Conservation (phyloP, 2,888 invertebrate species). For the Pyrochroa serraticornis region DNA sequence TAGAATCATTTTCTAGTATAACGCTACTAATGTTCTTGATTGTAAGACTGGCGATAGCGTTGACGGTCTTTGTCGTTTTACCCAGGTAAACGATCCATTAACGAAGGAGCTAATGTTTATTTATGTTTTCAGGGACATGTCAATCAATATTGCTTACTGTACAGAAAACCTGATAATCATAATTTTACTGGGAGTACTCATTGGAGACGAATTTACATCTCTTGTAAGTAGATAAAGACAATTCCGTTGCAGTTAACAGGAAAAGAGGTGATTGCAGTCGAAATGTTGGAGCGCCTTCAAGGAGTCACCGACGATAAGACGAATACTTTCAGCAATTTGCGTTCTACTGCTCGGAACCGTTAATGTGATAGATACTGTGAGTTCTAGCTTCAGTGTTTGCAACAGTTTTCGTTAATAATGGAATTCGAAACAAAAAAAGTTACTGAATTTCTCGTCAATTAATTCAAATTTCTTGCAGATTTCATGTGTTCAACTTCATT, state of each 20-base stretch:
- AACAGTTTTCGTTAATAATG: no score
- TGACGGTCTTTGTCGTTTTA: slow-evolving; percentile 63
- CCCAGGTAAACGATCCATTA: slow-evolving; percentile 62
- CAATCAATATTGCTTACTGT: slow-evolving; percentile 43
- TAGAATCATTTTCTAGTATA: slow-evolving; percentile 70
- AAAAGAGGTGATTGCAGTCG: slow-evolving; percentile 54
- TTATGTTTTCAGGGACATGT: slow-evolving; percentile 42
- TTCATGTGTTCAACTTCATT: slow-evolving; percentile 46
- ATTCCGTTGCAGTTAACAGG: background rate
- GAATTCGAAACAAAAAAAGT: slow-evolving; percentile 1
- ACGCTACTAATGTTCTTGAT: slow-evolving; percentile 70
- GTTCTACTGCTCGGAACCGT: slow-evolving; percentile 64
- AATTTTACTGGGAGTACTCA: slow-evolving; percentile 40
- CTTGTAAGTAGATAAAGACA: slow-evolving; percentile 35
- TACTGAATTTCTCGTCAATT: background rate
- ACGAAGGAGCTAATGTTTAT: slow-evolving; percentile 8
- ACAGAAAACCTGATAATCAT: slow-evolving; percentile 44
- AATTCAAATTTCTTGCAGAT: slow-evolving; percentile 36
- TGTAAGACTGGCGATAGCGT: slow-evolving; percentile 63
- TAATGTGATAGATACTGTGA: slow-evolving; percentile 69
- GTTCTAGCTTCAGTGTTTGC: slow-evolving; percentile 32
- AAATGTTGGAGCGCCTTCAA: slow-evolving; percentile 64
- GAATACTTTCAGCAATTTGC: slow-evolving; percentile 63
- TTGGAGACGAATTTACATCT: slow-evolving; percentile 44
- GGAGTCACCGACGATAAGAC: slow-evolving; percentile 63